Percentiles rank a stretch among this genome's conserved stretches.
Conservation (phyloP, 64 coral and sea anemone genomes). For the Astreopora myriophthalma region DNA sequence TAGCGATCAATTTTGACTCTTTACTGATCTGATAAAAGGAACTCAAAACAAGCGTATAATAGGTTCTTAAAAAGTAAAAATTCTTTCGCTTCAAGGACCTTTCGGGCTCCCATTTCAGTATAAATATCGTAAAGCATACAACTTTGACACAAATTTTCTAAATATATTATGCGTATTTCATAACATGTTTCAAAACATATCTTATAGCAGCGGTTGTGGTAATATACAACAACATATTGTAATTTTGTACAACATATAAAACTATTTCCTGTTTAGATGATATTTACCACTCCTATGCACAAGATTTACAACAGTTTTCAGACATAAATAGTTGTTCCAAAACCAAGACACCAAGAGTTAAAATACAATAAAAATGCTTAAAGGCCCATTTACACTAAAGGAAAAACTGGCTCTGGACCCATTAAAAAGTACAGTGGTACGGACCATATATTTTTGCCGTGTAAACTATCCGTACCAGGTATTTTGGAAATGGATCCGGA, state of each 20-base stretch:
- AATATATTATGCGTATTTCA: constrained; percentile 18
- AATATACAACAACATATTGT: background rate
- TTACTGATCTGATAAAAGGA: background rate
- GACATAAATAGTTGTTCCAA: background rate
- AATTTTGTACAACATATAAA: background rate
- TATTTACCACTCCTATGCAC: background rate
- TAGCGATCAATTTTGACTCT: background rate
- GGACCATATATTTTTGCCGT: too few species aligned
- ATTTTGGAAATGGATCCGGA: too few species aligned
- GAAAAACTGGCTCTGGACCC: too few species aligned
- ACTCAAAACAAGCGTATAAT: background rate
- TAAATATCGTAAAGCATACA: background rate
- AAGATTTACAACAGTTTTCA: background rate
- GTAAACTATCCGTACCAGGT: too few species aligned
- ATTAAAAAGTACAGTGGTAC: too few species aligned
- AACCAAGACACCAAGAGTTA: background rate
- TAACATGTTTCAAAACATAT: background rate
- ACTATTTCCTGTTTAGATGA: background rate
- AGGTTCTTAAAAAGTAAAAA: background rate
- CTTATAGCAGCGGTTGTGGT: background rate
- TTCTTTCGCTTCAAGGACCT: background rate
- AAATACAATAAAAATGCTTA: too few species aligned
- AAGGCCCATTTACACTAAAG: too few species aligned
- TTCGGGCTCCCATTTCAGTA: background rate
- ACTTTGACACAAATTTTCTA: background rate